phyloP scores from a whole-genome alignment of 2,113 vertebrate species.

The Brachyhypopomus gauderio region DNA sequence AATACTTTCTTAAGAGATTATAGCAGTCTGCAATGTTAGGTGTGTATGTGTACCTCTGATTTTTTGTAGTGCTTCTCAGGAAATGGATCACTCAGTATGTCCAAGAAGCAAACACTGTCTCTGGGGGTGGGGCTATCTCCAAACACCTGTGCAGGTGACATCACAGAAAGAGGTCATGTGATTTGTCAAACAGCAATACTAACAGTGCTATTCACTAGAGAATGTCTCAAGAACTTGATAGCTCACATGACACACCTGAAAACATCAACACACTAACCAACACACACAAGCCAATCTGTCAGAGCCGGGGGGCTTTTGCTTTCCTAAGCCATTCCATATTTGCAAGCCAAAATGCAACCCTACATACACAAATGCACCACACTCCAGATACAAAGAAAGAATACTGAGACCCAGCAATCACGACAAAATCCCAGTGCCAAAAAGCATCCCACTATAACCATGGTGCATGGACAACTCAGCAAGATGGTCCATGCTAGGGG shows the following conservation, averaged over 20 bases:
- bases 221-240: background rate
- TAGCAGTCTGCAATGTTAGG: constrained; percentile 14
- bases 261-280: background rate
- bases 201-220: background rate
- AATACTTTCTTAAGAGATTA: constrained; percentile 14
- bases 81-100: constrained; percentile 75
- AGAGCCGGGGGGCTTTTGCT: background rate
- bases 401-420: too few species aligned
- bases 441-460: too few species aligned
- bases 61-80: constrained; percentile 75
- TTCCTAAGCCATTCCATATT: background rate
- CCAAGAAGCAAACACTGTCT: constrained; percentile 69
- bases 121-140: constrained; percentile 69
- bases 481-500: too few species aligned
- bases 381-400: background rate
- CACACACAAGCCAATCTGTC: background rate
- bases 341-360: constrained; percentile 9
- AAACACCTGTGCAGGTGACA: constrained; percentile 70
- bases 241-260: too few species aligned
- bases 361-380: background rate
- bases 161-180: constrained; percentile 59
- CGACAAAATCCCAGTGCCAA: too few species aligned
- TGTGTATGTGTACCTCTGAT: constrained; percentile 64
- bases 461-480: too few species aligned
- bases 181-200: constrained; percentile 16